A percentile compares a stretch with the other conserved stretches of the same genome.
These are phyloP conservation scores for Pogoniulus pusillus DNA, from an alignment of 2,797 vertebrate genomes.

Conservation along the genomic window DNA sequence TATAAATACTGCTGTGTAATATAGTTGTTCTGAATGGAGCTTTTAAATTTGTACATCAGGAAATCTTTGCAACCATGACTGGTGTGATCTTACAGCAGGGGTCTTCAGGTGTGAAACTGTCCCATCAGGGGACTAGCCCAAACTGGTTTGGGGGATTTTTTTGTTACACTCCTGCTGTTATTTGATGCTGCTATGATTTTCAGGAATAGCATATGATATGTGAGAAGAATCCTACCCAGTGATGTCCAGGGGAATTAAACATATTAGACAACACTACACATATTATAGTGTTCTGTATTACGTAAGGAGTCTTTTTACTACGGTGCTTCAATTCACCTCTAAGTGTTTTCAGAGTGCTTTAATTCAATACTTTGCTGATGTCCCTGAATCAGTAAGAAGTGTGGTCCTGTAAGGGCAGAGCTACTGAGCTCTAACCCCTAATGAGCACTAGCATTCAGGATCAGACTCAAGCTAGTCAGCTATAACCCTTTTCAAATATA, in stretches of 20 bases:
- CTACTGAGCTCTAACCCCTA: not conserved
- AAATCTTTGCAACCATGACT: not conserved
- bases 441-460: not conserved
- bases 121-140: not conserved
- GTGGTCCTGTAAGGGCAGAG: not conserved
- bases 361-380: not conserved
- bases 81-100: not conserved
- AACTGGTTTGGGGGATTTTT: not conserved
- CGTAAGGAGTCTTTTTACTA: not conserved
- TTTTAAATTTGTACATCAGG: not conserved
- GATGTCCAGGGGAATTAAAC: not conserved
- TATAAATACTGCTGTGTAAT: not conserved
- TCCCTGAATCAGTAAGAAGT: not conserved
- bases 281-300: not conserved
- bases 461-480: not conserved
- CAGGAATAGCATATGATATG: not conserved
- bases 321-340: not conserved
- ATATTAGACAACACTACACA: too few relatives aligned
- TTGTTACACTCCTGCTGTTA: not conserved
- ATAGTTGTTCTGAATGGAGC: not conserved
- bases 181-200: not conserved
- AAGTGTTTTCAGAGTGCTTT: not conserved
- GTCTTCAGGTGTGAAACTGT: not conserved
- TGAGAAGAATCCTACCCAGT: not conserved
- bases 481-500: not conserved